These are phyloP conservation scores for Eidolon helvum DNA, from an alignment of 2,113 vertebrate genomes.

Conservation along the genomic window DNA sequence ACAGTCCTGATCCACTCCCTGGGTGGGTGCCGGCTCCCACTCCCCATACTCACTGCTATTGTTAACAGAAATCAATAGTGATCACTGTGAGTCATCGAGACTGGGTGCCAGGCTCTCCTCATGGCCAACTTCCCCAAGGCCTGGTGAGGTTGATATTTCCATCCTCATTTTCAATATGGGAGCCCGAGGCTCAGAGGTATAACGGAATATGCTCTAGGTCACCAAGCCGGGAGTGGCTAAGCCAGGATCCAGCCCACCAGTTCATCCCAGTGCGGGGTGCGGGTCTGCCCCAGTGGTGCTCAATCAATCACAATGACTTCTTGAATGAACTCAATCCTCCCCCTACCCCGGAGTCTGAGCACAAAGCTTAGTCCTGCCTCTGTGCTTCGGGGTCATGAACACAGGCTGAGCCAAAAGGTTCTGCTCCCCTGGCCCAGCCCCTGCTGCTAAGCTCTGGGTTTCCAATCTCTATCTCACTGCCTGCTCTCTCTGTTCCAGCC, in stretches of 20 bases:
- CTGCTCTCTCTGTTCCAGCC: not conserved
- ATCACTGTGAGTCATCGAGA: fast-evolving
- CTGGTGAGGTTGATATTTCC: not conserved
- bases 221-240: not conserved
- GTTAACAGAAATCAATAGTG: not conserved
- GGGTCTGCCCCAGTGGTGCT: not conserved
- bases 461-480: not conserved
- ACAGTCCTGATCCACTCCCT: not conserved
- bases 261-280: not conserved
- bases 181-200: not conserved
- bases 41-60: not conserved
- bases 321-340: not conserved
- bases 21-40: not conserved
- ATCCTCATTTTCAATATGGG: not conserved
- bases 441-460: not conserved
- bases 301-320: not conserved
- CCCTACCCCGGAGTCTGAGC: not conserved
- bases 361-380: not conserved
- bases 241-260: not conserved
- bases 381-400: not conserved
- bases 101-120: not conserved
- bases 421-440: not conserved
- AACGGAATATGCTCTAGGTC: not conserved
- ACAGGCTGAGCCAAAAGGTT: not conserved
- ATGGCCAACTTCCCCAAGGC: not conserved